Percentiles rank a stretch among this genome's conserved stretches.
Conservation (phyloP, 2,113 vertebrate species). For the Acanthisitta chloris region DNA sequence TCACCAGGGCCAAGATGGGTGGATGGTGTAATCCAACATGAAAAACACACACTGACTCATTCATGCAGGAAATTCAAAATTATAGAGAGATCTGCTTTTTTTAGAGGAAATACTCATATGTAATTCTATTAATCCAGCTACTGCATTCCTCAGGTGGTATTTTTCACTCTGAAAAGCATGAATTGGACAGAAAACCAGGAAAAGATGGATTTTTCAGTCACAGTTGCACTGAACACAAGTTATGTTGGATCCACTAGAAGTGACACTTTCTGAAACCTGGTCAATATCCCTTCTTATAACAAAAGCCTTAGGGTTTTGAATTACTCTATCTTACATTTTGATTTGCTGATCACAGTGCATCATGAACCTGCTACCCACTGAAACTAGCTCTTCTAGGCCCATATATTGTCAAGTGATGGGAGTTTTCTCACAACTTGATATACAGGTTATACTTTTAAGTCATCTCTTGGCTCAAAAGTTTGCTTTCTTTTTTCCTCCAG, state of each 20-base stretch:
- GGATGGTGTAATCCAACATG: neutral
- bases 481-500: neutral
- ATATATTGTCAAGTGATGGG: neutral
- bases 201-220: neutral
- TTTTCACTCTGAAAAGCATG: neutral
- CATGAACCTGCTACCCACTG: neutral
- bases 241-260: neutral
- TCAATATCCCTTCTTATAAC: neutral
- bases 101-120: neutral
- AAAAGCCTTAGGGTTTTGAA: neutral
- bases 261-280: neutral
- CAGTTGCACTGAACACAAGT: neutral
- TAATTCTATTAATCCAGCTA: neutral
- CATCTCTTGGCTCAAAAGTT: neutral
- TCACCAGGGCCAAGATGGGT: neutral
- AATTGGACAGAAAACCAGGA: neutral
- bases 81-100: fast-evolving
- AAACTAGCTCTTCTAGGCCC: neutral
- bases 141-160: neutral
- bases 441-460: neutral
- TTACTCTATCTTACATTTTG: neutral
- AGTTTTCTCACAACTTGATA: neutral
- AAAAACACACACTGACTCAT: neutral
- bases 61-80: neutral
- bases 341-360: neutral